phyloP scores from a whole-genome alignment of 2,888 invertebrate species.

The Chrysolina haemoptera region DNA sequence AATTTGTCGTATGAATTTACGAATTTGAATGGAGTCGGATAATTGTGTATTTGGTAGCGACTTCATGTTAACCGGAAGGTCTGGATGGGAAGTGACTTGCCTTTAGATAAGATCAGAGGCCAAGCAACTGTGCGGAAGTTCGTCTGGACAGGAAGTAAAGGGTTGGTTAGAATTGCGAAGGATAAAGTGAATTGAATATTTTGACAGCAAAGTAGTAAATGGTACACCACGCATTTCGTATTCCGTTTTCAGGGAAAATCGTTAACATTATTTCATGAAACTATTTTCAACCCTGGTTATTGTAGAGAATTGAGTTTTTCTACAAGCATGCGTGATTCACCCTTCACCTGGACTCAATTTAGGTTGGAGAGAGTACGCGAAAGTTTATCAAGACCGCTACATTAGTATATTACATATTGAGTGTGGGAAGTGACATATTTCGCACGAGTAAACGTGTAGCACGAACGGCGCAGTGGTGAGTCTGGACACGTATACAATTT shows the following conservation, averaged over 20 bases:
- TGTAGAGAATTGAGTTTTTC: too few species aligned
- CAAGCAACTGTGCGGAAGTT: background rate
- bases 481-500: too few species aligned
- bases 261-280: background rate
- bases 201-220: background rate
- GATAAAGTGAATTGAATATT: background rate
- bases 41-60: slow-evolving; percentile 18
- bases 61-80: slow-evolving; percentile 13
- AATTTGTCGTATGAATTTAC: slow-evolving; percentile 23
- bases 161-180: background rate
- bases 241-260: background rate
- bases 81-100: slow-evolving; percentile 14
- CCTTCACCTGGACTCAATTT: too few species aligned
- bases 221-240: too few species aligned
- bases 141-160: slow-evolving; percentile 14
- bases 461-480: too few species aligned
- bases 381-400: too few species aligned
- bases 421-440: too few species aligned
- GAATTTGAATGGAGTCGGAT: slow-evolving; percentile 24
- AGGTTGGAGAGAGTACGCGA: too few species aligned
- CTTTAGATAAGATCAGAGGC: slow-evolving; percentile 11
- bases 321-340: too few species aligned
- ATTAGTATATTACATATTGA: too few species aligned
- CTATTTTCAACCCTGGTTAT: too few species aligned
- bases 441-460: too few species aligned